A percentile compares a stretch with the other conserved stretches of the same genome.
These are phyloP conservation scores for Ispidina picta DNA, from an alignment of 2,797 vertebrate species.

Conservation along the genomic window DNA sequence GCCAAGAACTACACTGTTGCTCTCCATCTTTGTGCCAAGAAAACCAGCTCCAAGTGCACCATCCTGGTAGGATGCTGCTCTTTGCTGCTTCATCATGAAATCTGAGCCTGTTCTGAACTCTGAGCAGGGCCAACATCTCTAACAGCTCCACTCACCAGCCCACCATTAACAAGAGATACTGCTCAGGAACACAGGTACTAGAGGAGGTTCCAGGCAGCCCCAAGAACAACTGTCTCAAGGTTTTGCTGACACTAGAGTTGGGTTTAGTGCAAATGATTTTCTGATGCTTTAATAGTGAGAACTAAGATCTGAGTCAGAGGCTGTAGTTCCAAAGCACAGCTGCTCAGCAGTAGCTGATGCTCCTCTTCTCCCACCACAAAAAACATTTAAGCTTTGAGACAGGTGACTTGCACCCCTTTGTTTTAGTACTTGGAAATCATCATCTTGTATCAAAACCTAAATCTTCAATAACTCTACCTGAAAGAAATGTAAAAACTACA, in stretches of 20 bases:
- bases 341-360: neutral
- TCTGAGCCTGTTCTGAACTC: neutral
- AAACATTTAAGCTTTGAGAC: neutral
- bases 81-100: neutral
- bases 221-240: neutral
- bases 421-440: neutral
- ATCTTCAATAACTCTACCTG: neutral
- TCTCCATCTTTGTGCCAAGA: neutral
- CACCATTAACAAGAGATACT: neutral
- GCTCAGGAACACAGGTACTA: neutral
- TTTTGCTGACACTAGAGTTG: neutral
- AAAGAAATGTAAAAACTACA: neutral
- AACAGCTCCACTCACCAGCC: neutral
- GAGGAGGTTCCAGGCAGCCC: neutral
- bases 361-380: neutral
- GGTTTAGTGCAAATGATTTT: neutral
- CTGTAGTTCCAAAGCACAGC: neutral
- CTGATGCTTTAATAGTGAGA: neutral
- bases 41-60: neutral
- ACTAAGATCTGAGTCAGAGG: neutral
- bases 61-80: rapidly evolving
- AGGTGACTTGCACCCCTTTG: neutral
- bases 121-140: neutral
- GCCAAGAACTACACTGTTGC: neutral
- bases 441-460: neutral